phyloP scores from a whole-genome alignment of 2,113 vertebrate genomes.

The Toxotes jaculatrix region DNA sequence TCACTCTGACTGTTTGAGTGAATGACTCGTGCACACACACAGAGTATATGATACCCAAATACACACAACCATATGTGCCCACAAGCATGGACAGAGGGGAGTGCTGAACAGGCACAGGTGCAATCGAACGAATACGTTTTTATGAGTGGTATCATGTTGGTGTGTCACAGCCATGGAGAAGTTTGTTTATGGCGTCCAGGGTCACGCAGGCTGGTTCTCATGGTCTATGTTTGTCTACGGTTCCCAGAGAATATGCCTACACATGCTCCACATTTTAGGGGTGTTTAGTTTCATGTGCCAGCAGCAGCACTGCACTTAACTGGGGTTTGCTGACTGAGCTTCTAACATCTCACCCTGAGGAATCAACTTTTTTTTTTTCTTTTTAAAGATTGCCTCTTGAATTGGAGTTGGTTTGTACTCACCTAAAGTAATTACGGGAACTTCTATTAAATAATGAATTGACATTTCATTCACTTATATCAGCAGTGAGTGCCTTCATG shows the following conservation, averaged over 20 bases:
- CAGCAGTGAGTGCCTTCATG: neutral
- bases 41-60: constrained; percentile 49
- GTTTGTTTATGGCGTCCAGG: constrained; percentile 75
- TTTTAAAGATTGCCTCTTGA: constrained; percentile 19
- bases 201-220: constrained; percentile 74
- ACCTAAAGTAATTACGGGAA: neutral
- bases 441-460: constrained; percentile 14
- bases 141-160: constrained; percentile 75
- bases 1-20: constrained; percentile 45
- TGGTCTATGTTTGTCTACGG: constrained; percentile 75
- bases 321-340: constrained; percentile 69
- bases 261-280: constrained; percentile 82
- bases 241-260: constrained; percentile 79
- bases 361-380: constrained; percentile 29
- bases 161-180: constrained; percentile 64
- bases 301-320: constrained; percentile 66
- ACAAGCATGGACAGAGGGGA: constrained; percentile 21
- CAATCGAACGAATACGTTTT: constrained; percentile 68
- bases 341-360: constrained; percentile 42
- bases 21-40: constrained; percentile 39
- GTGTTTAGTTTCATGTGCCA: constrained; percentile 78
- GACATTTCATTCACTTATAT: neutral
- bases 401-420: neutral
- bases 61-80: neutral
- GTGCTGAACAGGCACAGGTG: constrained; percentile 74